Evolutionary conservation across 2,113 vertebrate genomes (phyloP).

Genomic region (Xiphophorus couchianus): DNA sequence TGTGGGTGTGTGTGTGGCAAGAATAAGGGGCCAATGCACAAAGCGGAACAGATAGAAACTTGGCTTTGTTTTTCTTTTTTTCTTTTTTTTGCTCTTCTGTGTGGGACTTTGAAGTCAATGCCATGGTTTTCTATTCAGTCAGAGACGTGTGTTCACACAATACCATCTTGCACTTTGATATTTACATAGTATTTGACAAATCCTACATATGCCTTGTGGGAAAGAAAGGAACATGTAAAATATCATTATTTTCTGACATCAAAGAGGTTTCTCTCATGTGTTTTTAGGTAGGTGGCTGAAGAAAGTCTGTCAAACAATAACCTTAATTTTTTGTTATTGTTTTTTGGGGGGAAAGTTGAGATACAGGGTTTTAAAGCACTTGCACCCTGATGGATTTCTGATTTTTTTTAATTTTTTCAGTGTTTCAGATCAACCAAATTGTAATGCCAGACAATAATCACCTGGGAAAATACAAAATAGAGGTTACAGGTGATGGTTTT

Average conservation of each 20-base stretch:
- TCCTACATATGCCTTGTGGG: neutral
- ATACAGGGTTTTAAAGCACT: neutral
- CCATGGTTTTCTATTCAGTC: slow-evolving; percentile 18
- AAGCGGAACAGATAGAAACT: slow-evolving; percentile 37
- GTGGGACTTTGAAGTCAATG: slow-evolving; percentile 21
- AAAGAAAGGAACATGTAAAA: neutral
- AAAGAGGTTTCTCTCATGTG: no score
- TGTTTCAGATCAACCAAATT: neutral
- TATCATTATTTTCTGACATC: neutral
- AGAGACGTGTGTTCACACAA: slow-evolving; percentile 33
- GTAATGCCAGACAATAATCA: neutral
- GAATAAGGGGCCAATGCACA: slow-evolving; percentile 30
- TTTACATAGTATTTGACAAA: neutral
- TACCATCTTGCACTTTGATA: slow-evolving; percentile 20
- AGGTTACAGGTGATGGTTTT: neutral
- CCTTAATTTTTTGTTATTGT: neutral
- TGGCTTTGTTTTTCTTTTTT: slow-evolving; percentile 28
- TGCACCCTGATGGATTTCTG: neutral
- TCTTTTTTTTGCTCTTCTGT: slow-evolving; percentile 32
- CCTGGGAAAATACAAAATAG: neutral
- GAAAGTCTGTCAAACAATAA: no score
- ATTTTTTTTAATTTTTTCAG: neutral
- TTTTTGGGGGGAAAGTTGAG: neutral
- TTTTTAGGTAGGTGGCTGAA: no score
- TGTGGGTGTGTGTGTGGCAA: slow-evolving; percentile 1